Evolutionary conservation across 2,797 vertebrate genomes (phyloP).

Genomic region (Malurus splendens): DNA sequence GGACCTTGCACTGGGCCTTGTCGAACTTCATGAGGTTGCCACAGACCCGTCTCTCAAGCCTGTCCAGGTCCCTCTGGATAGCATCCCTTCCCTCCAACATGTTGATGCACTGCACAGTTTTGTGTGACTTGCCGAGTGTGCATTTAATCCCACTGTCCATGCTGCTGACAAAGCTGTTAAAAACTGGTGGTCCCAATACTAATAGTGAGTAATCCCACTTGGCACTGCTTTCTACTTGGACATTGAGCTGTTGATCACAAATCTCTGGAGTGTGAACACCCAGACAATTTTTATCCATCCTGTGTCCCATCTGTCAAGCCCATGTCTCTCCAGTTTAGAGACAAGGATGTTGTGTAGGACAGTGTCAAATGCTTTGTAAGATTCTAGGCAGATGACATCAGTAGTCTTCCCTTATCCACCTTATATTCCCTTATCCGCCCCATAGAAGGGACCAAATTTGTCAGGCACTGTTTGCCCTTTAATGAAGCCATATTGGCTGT

Average conservation of each 20-base stretch:
- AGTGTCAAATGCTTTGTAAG: not conserved
- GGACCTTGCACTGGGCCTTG: not conserved
- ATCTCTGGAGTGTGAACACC: not conserved
- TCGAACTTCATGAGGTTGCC: not conserved
- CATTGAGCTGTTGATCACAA: not conserved
- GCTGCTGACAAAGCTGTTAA: rapidly evolving
- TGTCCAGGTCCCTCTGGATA: not conserved
- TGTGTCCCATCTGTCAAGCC: not conserved
- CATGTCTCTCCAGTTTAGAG: not conserved
- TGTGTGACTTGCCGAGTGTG: not conserved
- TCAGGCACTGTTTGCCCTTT: not conserved
- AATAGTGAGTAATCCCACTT: not conserved
- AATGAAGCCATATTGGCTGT: not conserved
- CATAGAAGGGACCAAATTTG: not conserved
- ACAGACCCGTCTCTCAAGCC: not conserved
- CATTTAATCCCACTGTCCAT: not conserved
- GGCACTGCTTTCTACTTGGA: not conserved
- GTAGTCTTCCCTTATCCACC: not conserved
- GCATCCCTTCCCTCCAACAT: not conserved
- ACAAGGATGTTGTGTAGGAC: too few relatives aligned
- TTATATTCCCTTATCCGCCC: not conserved
- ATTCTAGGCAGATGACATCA: not conserved
- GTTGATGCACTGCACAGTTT: not conserved
- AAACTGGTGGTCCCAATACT: not conserved
- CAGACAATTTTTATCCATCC: not conserved